phyloP scores from a whole-genome alignment of 2,888 invertebrate genomes.

The Cerceris rybyensis region DNA sequence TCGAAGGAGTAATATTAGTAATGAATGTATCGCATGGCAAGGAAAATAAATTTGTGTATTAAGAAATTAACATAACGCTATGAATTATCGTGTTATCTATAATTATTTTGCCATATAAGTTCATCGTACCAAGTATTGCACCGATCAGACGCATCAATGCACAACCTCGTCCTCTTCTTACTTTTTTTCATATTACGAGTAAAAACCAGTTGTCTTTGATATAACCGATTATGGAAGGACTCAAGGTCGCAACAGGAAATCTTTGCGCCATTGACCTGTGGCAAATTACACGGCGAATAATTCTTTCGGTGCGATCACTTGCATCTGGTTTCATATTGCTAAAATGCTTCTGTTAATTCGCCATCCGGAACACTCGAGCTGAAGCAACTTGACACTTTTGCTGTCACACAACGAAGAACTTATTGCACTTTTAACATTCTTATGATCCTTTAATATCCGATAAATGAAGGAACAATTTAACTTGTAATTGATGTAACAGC shows the following conservation, averaged over 20 bases:
- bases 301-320: conserved; percentile 10
- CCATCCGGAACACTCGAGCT: background rate
- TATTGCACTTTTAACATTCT: no score
- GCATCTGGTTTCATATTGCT: background rate
- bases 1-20: no score
- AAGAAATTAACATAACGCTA: no score
- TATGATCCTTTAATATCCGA: no score
- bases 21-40: no score
- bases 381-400: background rate
- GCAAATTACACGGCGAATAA: conserved; percentile 27
- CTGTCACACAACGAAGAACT: no score
- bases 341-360: background rate
- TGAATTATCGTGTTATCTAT: background rate
- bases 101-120: conserved; percentile 2
- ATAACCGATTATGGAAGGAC: conserved; percentile 52
- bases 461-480: no score
- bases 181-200: conserved; percentile 31
- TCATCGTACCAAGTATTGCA: conserved; percentile 21
- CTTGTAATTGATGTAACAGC: no score
- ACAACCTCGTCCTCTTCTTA: conserved; percentile 37
- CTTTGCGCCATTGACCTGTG: conserved; percentile 18
- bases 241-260: conserved; percentile 49
- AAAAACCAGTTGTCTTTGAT: conserved; percentile 57
- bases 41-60: no score
- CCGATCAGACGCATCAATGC: conserved; percentile 19